A percentile compares a stretch with the other conserved stretches of the same genome.
Evolutionary conservation across 1,140 invertebrate genomes (phyloP).

Genomic region (Drosophila teissieri): DNA sequence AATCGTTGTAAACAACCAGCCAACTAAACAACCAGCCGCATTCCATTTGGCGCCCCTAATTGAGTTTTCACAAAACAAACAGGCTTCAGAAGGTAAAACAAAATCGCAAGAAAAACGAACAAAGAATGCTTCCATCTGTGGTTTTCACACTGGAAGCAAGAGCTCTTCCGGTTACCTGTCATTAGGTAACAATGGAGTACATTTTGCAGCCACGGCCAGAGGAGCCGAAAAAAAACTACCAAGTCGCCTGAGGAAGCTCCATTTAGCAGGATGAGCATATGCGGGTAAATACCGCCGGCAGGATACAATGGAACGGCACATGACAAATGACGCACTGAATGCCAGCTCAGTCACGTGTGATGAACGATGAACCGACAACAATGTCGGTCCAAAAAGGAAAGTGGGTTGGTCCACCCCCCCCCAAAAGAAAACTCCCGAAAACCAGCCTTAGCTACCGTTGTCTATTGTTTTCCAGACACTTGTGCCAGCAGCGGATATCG

Average conservation of each 20-base stretch:
- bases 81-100: neutral
- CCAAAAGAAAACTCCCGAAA: neutral
- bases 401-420: neutral
- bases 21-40: constrained; percentile 8
- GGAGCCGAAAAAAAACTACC: constrained; percentile 6
- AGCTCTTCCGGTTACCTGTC: constrained; percentile 9
- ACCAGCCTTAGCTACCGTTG: neutral
- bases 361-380: constrained; percentile 41
- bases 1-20: neutral
- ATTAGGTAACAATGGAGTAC: constrained; percentile 14
- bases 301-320: constrained; percentile 39
- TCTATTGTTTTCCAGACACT: constrained; percentile 39
- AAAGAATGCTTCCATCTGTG: constrained; percentile 12
- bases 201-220: constrained; percentile 5
- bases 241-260: neutral
- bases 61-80: constrained; percentile 25
- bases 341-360: constrained; percentile 50
- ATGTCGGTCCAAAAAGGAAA: constrained; percentile 16
- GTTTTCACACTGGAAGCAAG: constrained; percentile 4
- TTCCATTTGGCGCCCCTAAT: constrained; percentile 26
- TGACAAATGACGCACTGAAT: constrained; percentile 69
- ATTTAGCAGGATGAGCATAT: constrained; percentile 14
- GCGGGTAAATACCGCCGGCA: constrained; percentile 26
- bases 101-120: neutral
- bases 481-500: constrained; percentile 37